A percentile compares a stretch with the other conserved stretches of the same genome.
Evolutionary conservation across 2,888 invertebrate genomes (phyloP).

Genomic region (Megalurothrips usitatus): DNA sequence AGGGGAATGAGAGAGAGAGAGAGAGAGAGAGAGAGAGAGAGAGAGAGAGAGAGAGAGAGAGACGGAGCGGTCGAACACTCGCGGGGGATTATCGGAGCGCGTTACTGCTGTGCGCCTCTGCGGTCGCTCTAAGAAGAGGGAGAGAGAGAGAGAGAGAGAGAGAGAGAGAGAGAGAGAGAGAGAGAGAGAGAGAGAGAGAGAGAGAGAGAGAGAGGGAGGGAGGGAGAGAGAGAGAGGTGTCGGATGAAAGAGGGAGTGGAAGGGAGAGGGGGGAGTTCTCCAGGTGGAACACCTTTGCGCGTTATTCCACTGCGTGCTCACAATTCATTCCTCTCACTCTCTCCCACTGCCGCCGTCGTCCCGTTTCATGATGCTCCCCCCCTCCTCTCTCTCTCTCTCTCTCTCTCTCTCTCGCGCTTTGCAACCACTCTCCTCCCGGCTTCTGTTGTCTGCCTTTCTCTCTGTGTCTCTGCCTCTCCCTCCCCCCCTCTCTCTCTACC

Average conservation of each 20-base stretch:
- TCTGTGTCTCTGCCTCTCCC: not conserved
- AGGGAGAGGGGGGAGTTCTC: not conserved
- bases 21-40: not conserved
- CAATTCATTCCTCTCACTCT: slow-evolving; percentile 14
- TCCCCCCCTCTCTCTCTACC: not conserved
- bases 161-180: not conserved
- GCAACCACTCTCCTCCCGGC: not conserved
- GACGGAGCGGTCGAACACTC: not conserved
- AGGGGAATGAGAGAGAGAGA: not conserved
- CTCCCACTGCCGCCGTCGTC: not conserved
- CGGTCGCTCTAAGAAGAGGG: not conserved
- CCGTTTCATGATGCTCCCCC: not conserved
- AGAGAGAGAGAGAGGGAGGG: not conserved
- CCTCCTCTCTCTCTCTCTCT: not conserved
- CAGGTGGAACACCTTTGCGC: slow-evolving; percentile 21
- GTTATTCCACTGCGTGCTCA: slow-evolving; percentile 7
- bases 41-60: not conserved
- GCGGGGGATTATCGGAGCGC: no score
- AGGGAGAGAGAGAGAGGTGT: not conserved
- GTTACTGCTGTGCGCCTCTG: not conserved
- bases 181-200: not conserved
- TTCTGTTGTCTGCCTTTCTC: not conserved
- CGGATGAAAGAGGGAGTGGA: not conserved
- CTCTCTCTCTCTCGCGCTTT: no score
- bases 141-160: not conserved